Evolutionary conservation across 2,797 vertebrate genomes (phyloP).

Genomic region (Anolis apletophallus): DNA sequence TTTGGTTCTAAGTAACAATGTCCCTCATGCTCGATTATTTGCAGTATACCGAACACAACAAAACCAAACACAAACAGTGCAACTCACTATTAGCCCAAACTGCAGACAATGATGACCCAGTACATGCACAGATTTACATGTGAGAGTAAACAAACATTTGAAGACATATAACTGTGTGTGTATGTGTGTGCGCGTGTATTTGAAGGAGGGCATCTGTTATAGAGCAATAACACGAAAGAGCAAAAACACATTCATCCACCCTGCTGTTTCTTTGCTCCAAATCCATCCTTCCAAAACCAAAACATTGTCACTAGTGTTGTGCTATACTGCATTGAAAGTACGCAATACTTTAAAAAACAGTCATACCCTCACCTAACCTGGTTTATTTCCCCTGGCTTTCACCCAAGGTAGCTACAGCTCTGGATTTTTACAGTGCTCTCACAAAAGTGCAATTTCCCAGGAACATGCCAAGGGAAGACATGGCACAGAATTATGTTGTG

Average conservation of each 20-base stretch:
- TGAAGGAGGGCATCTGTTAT: neutral
- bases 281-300: neutral
- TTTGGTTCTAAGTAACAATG: neutral
- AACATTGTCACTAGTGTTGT: neutral
- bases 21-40: neutral
- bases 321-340: neutral
- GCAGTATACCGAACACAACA: neutral
- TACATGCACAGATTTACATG: neutral
- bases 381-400: neutral
- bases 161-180: neutral
- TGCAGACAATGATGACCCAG: neutral
- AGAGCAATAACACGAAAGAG: neutral
- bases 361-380: neutral
- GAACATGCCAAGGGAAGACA: neutral
- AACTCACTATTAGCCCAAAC: neutral
- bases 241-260: neutral
- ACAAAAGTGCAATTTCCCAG: neutral
- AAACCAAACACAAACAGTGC: neutral
- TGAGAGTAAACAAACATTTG: neutral
- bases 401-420: neutral
- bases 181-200: neutral
- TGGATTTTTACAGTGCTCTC: neutral
- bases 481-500: neutral
- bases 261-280: neutral
- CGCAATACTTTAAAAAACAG: neutral